phyloP scores from a whole-genome alignment of 2,888 invertebrate genomes.

The Agrotis exclamationis region DNA sequence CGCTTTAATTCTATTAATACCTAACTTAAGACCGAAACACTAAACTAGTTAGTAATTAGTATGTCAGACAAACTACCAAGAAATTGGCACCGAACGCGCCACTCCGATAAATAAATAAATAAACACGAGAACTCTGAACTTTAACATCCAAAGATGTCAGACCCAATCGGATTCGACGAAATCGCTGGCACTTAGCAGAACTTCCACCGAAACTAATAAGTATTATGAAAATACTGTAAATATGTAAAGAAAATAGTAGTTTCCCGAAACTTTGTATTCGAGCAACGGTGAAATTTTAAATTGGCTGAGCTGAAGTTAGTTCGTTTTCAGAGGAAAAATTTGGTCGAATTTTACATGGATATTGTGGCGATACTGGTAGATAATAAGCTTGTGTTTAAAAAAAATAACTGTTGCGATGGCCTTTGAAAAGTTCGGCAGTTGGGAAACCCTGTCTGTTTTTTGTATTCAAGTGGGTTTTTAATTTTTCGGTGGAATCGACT shows the following conservation, averaged over 20 bases:
- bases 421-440: conserved; percentile 9
- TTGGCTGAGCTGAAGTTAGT: conserved; percentile 41
- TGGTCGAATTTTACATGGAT: conserved; percentile 26
- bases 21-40: background rate
- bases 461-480: background rate
- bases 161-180: conserved; percentile 26
- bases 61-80: background rate
- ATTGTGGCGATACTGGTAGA: conserved; percentile 19
- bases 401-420: background rate
- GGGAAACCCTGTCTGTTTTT: background rate
- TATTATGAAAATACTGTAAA: conserved; percentile 46
- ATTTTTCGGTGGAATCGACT: background rate
- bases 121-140: background rate
- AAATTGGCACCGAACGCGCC: background rate
- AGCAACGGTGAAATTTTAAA: conserved; percentile 51
- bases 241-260: conserved; percentile 47
- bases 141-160: conserved; percentile 22
- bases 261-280: conserved; percentile 35
- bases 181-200: conserved; percentile 25
- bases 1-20: background rate
- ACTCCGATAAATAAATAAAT: background rate
- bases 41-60: background rate
- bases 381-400: conserved; percentile 4
- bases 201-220: conserved; percentile 36
- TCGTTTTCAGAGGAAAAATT: conserved; percentile 36